These are phyloP conservation scores for Mycogona germanica DNA, from an alignment of 2,888 invertebrate species.

Conservation along the genomic window DNA sequence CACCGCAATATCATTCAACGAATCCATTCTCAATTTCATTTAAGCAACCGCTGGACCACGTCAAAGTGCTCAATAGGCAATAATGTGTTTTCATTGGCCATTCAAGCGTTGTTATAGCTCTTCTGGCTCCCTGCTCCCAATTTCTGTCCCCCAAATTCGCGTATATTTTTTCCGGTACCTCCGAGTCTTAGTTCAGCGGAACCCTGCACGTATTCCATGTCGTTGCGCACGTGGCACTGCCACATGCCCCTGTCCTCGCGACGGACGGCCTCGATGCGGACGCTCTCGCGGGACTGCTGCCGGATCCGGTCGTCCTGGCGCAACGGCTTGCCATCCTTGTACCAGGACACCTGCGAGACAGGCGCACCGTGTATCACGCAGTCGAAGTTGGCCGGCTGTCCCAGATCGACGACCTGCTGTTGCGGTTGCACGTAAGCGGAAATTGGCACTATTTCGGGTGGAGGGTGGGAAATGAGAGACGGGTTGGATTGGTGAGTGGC, in stretches of 20 bases:
- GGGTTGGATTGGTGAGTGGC: background rate
- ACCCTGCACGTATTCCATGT: slow-evolving; percentile 46
- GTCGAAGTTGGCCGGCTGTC: slow-evolving; percentile 37
- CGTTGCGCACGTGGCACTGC: slow-evolving; percentile 28
- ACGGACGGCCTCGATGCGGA: slow-evolving; percentile 30
- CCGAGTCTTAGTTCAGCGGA: slow-evolving; percentile 54
- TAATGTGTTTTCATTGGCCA: too few species aligned
- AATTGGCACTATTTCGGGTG: slow-evolving; percentile 39
- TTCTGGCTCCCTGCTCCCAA: too few species aligned
- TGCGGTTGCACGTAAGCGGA: slow-evolving; percentile 17
- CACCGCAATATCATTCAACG: too few species aligned
- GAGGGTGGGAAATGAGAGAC: background rate
- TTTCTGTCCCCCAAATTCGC: too few species aligned
- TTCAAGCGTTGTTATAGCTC: too few species aligned
- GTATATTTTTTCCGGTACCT: too few species aligned
- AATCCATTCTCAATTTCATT: too few species aligned
- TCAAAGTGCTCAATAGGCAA: too few species aligned
- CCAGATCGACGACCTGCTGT: slow-evolving; percentile 28
- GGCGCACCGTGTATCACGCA: slow-evolving; percentile 25
- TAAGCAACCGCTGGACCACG: too few species aligned
- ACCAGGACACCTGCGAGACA: slow-evolving; percentile 23
- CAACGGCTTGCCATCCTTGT: slow-evolving; percentile 24
- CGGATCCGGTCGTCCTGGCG: slow-evolving; percentile 14
- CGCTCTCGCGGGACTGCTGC: slow-evolving; percentile 19
- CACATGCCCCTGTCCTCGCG: slow-evolving; percentile 38